A percentile compares a stretch with the other conserved stretches of the same genome.
Evolutionary conservation across 1,140 invertebrate species (phyloP).

Genomic region (Neotoxoptera formosana): DNA sequence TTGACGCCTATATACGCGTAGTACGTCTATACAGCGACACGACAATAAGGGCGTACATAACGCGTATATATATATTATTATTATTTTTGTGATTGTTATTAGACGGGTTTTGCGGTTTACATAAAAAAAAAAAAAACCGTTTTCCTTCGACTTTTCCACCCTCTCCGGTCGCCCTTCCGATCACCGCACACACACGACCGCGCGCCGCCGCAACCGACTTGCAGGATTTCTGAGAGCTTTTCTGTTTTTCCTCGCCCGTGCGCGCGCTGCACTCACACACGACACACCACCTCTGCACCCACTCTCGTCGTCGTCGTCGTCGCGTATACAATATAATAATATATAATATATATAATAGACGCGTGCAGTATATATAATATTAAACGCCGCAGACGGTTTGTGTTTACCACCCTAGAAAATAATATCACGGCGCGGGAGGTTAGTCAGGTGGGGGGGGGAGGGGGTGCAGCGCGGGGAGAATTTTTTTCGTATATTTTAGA

Average conservation of each 20-base stretch:
- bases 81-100: conserved; percentile 43
- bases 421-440: not conserved
- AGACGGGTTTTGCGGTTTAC: conserved; percentile 44
- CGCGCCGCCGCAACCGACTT: too few species aligned
- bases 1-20: too few species aligned
- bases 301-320: not conserved
- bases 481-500: not conserved
- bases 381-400: conserved; percentile 33
- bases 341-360: not conserved
- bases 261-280: not conserved
- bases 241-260: not conserved
- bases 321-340: not conserved
- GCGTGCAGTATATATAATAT: not conserved
- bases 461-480: not conserved
- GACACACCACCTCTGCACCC: not conserved
- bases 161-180: not conserved
- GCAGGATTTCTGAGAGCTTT: conserved; percentile 2
- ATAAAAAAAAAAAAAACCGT: conserved; percentile 14
- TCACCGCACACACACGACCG: not conserved
- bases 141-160: not conserved
- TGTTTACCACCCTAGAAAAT: conserved; percentile 18
- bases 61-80: not conserved
- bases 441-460: not conserved
- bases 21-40: not conserved
- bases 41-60: not conserved